Conservation (phyloP, 2,888 invertebrate genomes). For the Lottia gigantea region DNA sequence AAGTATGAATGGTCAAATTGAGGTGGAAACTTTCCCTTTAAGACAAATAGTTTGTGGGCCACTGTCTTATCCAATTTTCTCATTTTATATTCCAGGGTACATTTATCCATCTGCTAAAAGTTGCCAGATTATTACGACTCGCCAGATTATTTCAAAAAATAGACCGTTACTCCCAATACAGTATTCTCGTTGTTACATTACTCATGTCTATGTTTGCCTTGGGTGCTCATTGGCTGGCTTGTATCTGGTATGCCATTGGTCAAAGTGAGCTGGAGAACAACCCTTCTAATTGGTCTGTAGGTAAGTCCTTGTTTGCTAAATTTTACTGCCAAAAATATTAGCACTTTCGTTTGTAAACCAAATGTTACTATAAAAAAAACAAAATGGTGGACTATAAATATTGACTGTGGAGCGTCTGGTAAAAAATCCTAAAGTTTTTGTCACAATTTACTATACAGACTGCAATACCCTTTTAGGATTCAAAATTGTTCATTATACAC, state of each 20-base stretch:
- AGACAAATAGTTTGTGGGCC: no score
- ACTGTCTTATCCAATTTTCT: background rate
- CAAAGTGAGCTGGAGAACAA: constrained; percentile 82
- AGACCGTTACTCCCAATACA: constrained; percentile 96
- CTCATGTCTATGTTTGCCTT: constrained; percentile 94
- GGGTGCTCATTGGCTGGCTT: constrained; percentile 96
- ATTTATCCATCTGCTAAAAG: constrained; percentile 87
- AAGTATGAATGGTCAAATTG: no score
- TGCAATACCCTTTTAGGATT: no score
- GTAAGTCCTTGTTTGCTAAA: constrained; percentile 71
- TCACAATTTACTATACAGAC: no score
- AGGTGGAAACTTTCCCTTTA: no score
- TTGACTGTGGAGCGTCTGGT: no score
- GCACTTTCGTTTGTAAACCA: background rate
- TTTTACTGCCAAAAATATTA: background rate
- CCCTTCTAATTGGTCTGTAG: constrained; percentile 82
- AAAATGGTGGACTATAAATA: no score
- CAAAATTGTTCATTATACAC: no score
- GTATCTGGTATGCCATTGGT: constrained; percentile 96
- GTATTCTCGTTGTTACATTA: constrained; percentile 91
- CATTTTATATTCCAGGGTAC: constrained; percentile 43
- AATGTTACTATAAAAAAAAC: no score
- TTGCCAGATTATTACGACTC: constrained; percentile 88
- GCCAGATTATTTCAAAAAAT: constrained; percentile 93
- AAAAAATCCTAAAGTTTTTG: no score